Percentiles rank a stretch among this genome's conserved stretches.
phyloP scores from a whole-genome alignment of 1,140 invertebrate species.

The Drosophila gunungcola region DNA sequence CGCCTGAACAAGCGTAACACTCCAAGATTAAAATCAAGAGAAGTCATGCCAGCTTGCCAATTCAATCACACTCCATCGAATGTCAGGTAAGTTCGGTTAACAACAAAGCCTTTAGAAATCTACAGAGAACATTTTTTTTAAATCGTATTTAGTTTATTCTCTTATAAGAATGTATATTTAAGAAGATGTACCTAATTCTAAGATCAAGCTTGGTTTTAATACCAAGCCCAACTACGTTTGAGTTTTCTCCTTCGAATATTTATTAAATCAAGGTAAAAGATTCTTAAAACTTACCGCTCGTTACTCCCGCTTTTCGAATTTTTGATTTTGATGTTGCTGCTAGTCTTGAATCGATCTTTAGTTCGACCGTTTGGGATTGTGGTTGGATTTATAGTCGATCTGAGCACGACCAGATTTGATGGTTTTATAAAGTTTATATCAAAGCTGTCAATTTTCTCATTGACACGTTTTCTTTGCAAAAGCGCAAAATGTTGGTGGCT shows the following conservation, averaged over 20 bases:
- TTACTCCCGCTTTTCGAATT: slow-evolving; percentile 9
- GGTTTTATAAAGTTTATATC: slow-evolving; percentile 41
- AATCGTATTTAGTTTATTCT: no score
- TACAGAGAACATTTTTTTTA: no score
- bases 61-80: background rate
- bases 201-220: no score
- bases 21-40: background rate
- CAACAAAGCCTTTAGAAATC: no score
- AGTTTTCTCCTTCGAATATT: background rate
- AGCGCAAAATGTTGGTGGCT: slow-evolving; percentile 54
- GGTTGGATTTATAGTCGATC: slow-evolving; percentile 32
- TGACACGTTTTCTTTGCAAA: slow-evolving; percentile 51
- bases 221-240: background rate
- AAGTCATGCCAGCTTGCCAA: background rate
- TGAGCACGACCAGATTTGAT: slow-evolving; percentile 22
- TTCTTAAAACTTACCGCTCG: slow-evolving; percentile 48
- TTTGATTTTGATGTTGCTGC: slow-evolving; percentile 3
- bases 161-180: no score
- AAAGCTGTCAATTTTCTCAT: slow-evolving; percentile 59
- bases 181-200: no score
- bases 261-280: background rate
- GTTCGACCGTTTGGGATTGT: slow-evolving; percentile 50
- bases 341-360: slow-evolving; percentile 55
- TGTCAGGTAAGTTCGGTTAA: background rate
- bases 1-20: no score